Evolutionary conservation across 2,113 vertebrate genomes (phyloP).

Genomic region (Leucoraja erinaceus): DNA sequence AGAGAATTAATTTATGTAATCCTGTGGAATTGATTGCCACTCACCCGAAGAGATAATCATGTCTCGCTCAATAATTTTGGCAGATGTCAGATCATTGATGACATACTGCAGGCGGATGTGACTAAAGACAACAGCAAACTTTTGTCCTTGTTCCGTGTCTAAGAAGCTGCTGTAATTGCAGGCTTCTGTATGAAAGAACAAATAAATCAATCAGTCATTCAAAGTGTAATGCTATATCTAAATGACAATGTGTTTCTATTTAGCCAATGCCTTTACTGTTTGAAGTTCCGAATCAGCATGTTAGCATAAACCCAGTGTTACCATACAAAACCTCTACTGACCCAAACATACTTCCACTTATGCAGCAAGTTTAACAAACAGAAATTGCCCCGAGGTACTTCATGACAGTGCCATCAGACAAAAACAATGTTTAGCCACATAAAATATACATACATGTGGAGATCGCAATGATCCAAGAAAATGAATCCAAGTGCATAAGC

Average conservation of each 20-base stretch:
- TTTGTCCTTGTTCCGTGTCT: slow-evolving; percentile 70
- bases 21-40: neutral
- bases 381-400: no score
- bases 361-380: neutral
- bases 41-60: slow-evolving; percentile 79
- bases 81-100: slow-evolving; percentile 86
- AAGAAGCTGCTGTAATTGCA: slow-evolving; percentile 56
- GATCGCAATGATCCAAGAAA: no score
- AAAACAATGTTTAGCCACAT: no score
- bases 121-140: slow-evolving; percentile 69
- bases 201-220: neutral
- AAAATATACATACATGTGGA: no score
- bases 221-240: neutral
- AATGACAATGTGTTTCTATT: neutral
- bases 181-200: neutral
- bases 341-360: neutral
- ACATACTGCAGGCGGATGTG: slow-evolving; percentile 86
- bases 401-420: no score
- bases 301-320: neutral
- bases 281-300: neutral
- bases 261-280: neutral
- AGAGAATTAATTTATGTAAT: no score
- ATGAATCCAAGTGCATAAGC: no score
- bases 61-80: slow-evolving; percentile 83
- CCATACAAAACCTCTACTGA: neutral